Base-by-base conservation (phyloP, 2,888 invertebrate species). In the Patella caerulea region DNA sequence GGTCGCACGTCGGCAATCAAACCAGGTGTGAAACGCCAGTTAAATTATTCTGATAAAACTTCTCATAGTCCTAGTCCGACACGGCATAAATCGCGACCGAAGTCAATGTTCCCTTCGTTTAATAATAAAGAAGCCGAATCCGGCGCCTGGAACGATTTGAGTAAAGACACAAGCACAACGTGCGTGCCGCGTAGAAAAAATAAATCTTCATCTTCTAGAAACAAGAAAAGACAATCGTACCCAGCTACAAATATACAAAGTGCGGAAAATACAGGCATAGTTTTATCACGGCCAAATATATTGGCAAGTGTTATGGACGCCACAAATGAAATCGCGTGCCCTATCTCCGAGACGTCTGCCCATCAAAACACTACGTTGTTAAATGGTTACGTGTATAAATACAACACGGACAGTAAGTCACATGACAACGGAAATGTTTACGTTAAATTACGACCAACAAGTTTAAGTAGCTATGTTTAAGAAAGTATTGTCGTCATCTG, bases 1-100 rank as follows among this genome's bases (percentile, higher is more conserved):
- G 45, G 45, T 9, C 45, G 45, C 1, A 9, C 45, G 9, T 2
- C 34, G 0, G 52, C n/a, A 29, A 65, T 45, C 69, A 76, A 76
- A 71, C 53, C 69, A 5, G 76, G 73, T 29, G 53, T 55, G 0
- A 76, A 76, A 71, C 56, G 73, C 11, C 76, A 76, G 19, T 73
- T 76, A 53, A 76, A 72, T 59, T 72, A 55, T 53, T 59, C 72
- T 24, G 76, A 76, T 54, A 76, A 72, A 73, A 76, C 69, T 24
- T 59, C 65, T 19, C 69, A 76, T n/a, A 76, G 73, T 72, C 76
- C 76, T 4, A 76, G 76, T 56, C 76, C 76, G 7, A 76, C 76
- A 15, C 56, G 73, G 24, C 72, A 73, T 34, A 76, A 76, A 59
- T 69, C 76, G 0, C 19, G 65, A 65, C 65, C 65, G 12, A 65